Evolutionary conservation across 1,140 invertebrate species (phyloP).

Genomic region (Trinorchestia longiramus): DNA sequence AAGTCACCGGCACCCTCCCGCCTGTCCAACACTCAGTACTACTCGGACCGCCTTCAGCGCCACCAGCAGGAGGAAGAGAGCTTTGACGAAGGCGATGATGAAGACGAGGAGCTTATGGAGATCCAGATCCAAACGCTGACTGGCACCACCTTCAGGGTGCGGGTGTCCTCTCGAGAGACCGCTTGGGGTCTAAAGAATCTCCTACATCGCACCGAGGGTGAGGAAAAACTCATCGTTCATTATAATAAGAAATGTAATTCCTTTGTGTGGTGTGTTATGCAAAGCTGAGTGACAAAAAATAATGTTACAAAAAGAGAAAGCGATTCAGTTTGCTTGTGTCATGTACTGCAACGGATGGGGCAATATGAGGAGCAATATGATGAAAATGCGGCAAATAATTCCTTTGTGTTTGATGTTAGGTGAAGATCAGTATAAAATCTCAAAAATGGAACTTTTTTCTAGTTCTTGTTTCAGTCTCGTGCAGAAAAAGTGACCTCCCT

Average conservation of each 20-base stretch:
- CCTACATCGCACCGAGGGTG: conserved; percentile 83
- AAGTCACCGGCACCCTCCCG: conserved; percentile 13
- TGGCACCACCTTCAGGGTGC: conserved; percentile 81
- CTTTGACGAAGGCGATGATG: conserved; percentile 59
- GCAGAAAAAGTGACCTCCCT: no score
- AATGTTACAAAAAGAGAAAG: no score
- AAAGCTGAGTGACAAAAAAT: not conserved
- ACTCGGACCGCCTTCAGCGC: not conserved
- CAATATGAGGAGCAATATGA: no score
- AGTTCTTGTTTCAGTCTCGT: no score
- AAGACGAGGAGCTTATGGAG: conserved; percentile 69
- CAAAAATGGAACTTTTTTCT: no score
- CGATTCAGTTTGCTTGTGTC: no score
- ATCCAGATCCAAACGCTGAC: conserved; percentile 80
- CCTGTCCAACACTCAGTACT: not conserved
- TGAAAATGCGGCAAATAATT: no score
- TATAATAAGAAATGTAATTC: no score
- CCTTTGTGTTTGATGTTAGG: no score
- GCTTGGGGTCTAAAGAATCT: conserved; percentile 81
- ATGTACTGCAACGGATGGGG: no score
- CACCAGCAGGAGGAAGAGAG: not conserved
- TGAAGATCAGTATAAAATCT: no score
- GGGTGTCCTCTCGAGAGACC: conserved; percentile 80
- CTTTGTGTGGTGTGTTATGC: not conserved
- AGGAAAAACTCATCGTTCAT: not conserved